Conservation (phyloP, 2,888 invertebrate species). For the Zelleria hepariella region DNA sequence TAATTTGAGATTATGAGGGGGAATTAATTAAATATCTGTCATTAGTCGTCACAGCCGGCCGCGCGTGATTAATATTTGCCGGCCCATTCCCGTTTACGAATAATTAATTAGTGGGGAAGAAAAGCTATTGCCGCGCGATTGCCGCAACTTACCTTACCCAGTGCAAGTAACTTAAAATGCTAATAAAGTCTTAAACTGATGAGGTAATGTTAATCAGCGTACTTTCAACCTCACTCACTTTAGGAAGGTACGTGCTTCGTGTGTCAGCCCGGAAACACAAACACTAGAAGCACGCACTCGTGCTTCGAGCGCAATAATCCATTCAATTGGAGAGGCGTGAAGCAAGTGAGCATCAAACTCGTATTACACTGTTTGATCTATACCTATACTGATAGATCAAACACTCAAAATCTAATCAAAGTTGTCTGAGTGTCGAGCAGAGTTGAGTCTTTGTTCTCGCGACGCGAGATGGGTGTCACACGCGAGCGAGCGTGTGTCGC, state of each 20-base stretch:
- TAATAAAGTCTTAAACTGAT: no score
- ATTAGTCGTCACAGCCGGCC: not conserved
- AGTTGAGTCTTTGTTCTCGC: not conserved
- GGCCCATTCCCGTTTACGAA: not conserved
- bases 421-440: not conserved
- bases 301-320: not conserved
- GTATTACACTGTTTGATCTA: not conserved
- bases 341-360: not conserved
- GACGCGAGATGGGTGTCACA: not conserved
- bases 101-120: not conserved
- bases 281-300: not conserved
- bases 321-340: not conserved
- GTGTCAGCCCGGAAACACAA: not conserved
- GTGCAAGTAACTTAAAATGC: no score
- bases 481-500: not conserved
- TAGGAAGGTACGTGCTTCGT: not conserved
- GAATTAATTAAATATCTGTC: not conserved
- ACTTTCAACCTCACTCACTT: no score
- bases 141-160: no score
- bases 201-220: no score
- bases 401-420: not conserved
- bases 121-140: not conserved
- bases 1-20: not conserved
- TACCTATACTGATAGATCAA: no score
- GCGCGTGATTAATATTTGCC: not conserved